Evolutionary conservation across 2,888 invertebrate genomes (phyloP), one percentile per base, ranked within the genome.

Genomic region (Miltochrista miniata): DNA sequence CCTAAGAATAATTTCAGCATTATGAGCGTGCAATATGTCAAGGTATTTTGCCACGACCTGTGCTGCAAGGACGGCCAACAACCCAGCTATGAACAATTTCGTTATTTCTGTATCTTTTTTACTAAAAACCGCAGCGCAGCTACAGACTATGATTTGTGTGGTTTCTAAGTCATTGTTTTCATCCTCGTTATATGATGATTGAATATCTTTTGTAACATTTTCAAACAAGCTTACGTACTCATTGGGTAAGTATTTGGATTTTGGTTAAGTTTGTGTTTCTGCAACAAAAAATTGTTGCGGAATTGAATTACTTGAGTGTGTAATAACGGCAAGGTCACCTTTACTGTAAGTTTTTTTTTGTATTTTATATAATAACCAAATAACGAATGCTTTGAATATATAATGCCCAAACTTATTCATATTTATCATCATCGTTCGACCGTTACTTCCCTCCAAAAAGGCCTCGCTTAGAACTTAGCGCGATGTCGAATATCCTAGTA

Each of bases 11-110:
- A 2, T 24, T 24, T 2, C 18, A 24, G 2, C 15, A 30, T 14
- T 40, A 33, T 45, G 35, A 45, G 9, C 15, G 24, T 36, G 40
- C 36, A 34, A 31, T 40, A 43, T 40, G 37, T 52, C 53, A 51
- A 46, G 49, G 45, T 44, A 35, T 34, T 24, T 24, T 43, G 36
- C 51, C 45, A 46, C 31, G 45, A 59, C 54, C 51, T 54, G 48
- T 56, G 49, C 59, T 58, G 56, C 61, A 61, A 66, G 68, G 62
- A 50, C 65, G 59, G 57, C 52, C 68, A 64, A 44, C 64, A 59
- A 68, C 62, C 64, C 47, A 45, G 46, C 39, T 33, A 46, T 45
- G 54, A 55, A 59, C 41, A 55, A 48, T 59, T 43, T 48, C 41
- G 48, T 42, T 12, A 48, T 45, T 56, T 54, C 51, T 50, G 14